These are phyloP conservation scores for Platalea minor DNA, from an alignment of 2,797 vertebrate genomes.

Conservation along the genomic window DNA sequence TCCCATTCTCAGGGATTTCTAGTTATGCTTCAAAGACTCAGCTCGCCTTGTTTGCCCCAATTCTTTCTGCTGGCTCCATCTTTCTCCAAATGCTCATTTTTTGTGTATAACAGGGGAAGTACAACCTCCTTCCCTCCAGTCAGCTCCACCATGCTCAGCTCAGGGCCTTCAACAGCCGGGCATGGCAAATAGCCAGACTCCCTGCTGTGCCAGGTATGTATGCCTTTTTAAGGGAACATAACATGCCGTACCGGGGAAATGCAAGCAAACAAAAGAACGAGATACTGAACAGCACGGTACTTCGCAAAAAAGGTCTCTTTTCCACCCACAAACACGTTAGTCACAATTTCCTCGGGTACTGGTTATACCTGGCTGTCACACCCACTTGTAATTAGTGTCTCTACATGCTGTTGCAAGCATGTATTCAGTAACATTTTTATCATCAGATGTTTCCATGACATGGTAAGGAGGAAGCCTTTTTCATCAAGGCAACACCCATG, in stretches of 20 bases:
- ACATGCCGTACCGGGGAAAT: not conserved
- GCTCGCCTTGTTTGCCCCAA: not conserved
- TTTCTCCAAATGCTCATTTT: not conserved
- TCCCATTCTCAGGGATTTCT: not conserved
- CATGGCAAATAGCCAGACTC: not conserved
- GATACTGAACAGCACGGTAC: not conserved
- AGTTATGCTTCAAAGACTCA: not conserved
- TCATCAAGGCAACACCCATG: not conserved
- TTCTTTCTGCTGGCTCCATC: not conserved
- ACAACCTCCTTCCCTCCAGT: not conserved
- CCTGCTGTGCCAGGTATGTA: no score
- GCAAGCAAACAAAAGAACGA: not conserved
- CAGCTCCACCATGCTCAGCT: not conserved
- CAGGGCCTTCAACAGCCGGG: not conserved
- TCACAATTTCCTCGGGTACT: not conserved
- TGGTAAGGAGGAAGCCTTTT: not conserved
- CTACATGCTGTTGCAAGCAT: not conserved
- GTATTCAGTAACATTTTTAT: not conserved
- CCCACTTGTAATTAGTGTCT: not conserved
- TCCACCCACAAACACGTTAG: not conserved
- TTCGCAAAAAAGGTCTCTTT: not conserved
- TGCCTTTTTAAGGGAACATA: not conserved
- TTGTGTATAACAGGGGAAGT: not conserved
- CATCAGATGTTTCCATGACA: not conserved
- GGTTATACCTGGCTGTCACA: not conserved